Percentiles rank a stretch among this genome's conserved stretches.
Conservation (phyloP, 2,113 vertebrate genomes). For the Acrocephalus kingi region DNA sequence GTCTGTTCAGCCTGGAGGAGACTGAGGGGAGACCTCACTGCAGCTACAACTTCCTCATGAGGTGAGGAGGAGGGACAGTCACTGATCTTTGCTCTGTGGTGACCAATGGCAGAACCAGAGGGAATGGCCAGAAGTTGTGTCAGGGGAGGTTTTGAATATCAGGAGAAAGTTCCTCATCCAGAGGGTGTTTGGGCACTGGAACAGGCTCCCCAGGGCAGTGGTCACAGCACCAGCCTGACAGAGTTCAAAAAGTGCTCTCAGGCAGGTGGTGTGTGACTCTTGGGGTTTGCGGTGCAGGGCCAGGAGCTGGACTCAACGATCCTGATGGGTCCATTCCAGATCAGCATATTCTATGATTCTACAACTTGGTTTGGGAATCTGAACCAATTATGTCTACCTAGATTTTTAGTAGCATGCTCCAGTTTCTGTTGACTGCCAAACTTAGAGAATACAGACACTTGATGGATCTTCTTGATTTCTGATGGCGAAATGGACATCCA, state of each 20-base stretch:
- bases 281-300: too few species aligned
- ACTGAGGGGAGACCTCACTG: not conserved
- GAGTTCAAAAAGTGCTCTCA: not conserved
- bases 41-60: accelerated
- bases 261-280: not conserved
- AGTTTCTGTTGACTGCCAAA: not conserved
- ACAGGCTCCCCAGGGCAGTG: not conserved
- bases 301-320: accelerated
- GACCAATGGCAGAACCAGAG: accelerated
- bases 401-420: not conserved
- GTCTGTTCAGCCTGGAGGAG: not conserved
- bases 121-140: not conserved
- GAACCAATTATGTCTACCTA: not conserved
- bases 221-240: not conserved
- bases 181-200: not conserved
- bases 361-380: not conserved
- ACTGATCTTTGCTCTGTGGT: not conserved
- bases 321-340: not conserved
- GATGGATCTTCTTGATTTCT: not conserved
- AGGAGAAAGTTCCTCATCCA: not conserved
- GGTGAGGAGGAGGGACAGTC: accelerated
- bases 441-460: not conserved
- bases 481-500: not conserved
- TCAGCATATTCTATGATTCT: not conserved
- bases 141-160: not conserved